Evolutionary conservation across 37 sponge, comb jelly and placozoan genomes (phyloP), one percentile per base, ranked within the genome.

Genomic region (Halisarca cf. caerulea): DNA sequence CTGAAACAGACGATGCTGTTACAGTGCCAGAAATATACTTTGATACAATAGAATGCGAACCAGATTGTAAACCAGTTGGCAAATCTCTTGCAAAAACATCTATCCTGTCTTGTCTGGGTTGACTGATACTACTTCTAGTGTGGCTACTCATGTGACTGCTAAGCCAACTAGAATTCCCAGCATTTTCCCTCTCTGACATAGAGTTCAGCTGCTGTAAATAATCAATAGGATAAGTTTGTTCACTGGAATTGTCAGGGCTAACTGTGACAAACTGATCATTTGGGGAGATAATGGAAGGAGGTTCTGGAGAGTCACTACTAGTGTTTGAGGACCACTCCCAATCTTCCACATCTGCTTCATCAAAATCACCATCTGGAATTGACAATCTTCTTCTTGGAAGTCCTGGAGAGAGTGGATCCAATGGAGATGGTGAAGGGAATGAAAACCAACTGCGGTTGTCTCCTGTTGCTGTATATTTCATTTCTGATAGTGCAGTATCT

Each of bases 331-430:
- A 30, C 25, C 30, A 62, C n/a, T n/a, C 25, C 64, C 64, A 62
- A 62, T 62, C 64, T n/a, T 62, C 64, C 5, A 62, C 64, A 62
- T 62, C 64, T 6, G 64, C 64, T 62, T 62, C 64, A n/a, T 62
- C 64, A 47, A 47, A 47, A 11, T 47, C 51, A 47, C 51, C 51
- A 47, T 47, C 51, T 20, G 64, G 64, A 30, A 28, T 62, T 30
- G 25, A n/a, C n/a, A 30, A 28, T 15, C 64, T 62, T 6, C 64
- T 4, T 15, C 15, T 23, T 47, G 51, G 11, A 47, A 11, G 51
- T 23, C 6, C n/a, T 62, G 30, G 30, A 30, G 64, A n/a, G 6
- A 62, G 25, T 28, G 64, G 64, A 62, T n/a, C 25, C 18, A 62
- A 23, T 15, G 64, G 64, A 62, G 64, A 62, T 62, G 64, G 64